A percentile compares a stretch with the other conserved stretches of the same genome.
phyloP scores from a whole-genome alignment of 2,113 vertebrate species.

The Rhadina sibilatrix region DNA sequence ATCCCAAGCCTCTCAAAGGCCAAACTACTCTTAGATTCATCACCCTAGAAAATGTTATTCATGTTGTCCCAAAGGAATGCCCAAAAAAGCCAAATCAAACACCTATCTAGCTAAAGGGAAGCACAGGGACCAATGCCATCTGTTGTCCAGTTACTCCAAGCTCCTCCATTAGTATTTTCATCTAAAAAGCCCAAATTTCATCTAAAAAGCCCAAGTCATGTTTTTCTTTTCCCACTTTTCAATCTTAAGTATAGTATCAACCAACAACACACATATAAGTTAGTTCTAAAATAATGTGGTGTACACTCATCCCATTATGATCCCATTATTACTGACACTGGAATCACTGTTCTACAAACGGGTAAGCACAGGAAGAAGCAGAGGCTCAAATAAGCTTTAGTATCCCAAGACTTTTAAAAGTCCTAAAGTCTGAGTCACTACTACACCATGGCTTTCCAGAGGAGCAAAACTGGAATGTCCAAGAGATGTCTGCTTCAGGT shows the following conservation, averaged over 20 bases:
- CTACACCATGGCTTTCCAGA: neutral
- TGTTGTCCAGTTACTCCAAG: neutral
- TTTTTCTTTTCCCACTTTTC: neutral
- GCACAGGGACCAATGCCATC: neutral
- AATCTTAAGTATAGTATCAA: neutral
- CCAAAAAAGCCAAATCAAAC: neutral
- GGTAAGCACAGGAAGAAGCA: neutral
- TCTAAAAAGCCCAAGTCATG: neutral
- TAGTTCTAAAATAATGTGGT: neutral
- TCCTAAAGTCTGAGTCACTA: neutral
- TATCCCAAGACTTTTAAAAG: neutral
- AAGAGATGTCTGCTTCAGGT: neutral
- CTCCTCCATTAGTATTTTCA: neutral
- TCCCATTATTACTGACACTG: neutral
- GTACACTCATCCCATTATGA: neutral
- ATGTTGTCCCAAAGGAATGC: neutral
- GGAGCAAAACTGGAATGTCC: neutral
- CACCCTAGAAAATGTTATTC: neutral
- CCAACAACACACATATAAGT: neutral
- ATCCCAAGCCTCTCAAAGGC: neutral
- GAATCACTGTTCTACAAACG: neutral
- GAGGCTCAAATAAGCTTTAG: neutral
- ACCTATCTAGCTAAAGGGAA: neutral
- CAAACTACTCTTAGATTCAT: neutral
- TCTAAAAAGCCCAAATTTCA: neutral